phyloP scores from a whole-genome alignment of 2,888 invertebrate species.

The Parnassius apollo region DNA sequence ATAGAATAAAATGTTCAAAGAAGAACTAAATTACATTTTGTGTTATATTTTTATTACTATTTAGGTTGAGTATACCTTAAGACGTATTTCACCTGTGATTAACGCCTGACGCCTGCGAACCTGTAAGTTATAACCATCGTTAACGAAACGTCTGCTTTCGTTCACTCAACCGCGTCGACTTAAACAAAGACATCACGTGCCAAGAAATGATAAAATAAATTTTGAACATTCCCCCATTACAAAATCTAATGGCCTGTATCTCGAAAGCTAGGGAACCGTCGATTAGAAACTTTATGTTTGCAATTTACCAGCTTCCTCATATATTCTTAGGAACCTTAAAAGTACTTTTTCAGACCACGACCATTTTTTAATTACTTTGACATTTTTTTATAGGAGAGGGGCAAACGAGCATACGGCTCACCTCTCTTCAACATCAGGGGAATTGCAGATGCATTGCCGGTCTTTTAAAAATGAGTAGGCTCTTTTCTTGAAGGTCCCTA shows the following conservation, averaged over 20 bases:
- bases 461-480: too few relatives aligned
- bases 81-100: constrained; percentile 16
- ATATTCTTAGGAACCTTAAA: constrained; percentile 47
- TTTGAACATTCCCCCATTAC: constrained; percentile 76
- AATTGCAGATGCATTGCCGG: too few relatives aligned
- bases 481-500: too few relatives aligned
- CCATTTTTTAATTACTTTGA: constrained; percentile 19
- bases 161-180: constrained; percentile 40
- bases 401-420: too few relatives aligned
- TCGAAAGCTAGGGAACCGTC: constrained; percentile 75
- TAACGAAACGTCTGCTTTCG: constrained; percentile 30
- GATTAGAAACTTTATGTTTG: constrained; percentile 81
- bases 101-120: constrained; percentile 1
- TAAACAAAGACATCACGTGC: constrained; percentile 77
- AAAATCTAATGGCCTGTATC: constrained; percentile 78
- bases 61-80: neutral
- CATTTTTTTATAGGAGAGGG: too few relatives aligned
- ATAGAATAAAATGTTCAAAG: too few relatives aligned
- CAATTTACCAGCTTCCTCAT: constrained; percentile 67
- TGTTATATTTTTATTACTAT: neutral
- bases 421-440: too few relatives aligned
- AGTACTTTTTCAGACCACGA: constrained; percentile 41
- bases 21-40: too few relatives aligned
- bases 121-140: constrained; percentile 29
- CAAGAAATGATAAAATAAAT: constrained; percentile 79